phyloP scores from a whole-genome alignment of 35 echinoderm and acorn worm genomes.

The Lytechinus pictus region DNA sequence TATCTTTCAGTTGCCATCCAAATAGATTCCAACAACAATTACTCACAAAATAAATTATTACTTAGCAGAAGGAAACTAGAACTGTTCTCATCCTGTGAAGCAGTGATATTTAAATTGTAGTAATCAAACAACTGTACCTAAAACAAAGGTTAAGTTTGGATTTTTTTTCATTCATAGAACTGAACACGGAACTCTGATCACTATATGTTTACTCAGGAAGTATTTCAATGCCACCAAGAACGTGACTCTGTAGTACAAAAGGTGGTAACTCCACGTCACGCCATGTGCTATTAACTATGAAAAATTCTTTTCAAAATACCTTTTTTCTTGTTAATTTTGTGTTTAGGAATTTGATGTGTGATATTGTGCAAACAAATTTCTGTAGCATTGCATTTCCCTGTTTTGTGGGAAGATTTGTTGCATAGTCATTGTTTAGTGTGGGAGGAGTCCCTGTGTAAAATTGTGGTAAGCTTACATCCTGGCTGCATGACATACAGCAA shows the following conservation, averaged over 20 bases:
- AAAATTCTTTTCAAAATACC: neutral
- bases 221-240: conserved; percentile 23
- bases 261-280: conserved; percentile 7
- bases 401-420: neutral
- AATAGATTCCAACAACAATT: neutral
- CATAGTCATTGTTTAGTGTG: conserved; percentile 33
- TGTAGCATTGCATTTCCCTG: neutral
- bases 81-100: neutral
- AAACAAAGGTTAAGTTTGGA: neutral
- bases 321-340: neutral
- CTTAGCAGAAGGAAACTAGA: neutral
- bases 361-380: neutral
- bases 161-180: conserved; percentile 28
- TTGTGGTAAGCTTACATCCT: conserved; percentile 20
- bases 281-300: conserved; percentile 10
- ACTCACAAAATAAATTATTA: neutral
- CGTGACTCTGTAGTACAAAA: conserved; percentile 16
- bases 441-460: neutral
- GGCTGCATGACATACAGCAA: neutral
- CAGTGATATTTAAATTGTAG: neutral
- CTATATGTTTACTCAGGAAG: conserved; percentile 6
- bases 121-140: neutral
- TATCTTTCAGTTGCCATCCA: neutral
- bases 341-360: neutral
- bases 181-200: neutral